Base-by-base conservation (phyloP, 2,113 vertebrate species). In the Orthonyx spaldingii region DNA sequence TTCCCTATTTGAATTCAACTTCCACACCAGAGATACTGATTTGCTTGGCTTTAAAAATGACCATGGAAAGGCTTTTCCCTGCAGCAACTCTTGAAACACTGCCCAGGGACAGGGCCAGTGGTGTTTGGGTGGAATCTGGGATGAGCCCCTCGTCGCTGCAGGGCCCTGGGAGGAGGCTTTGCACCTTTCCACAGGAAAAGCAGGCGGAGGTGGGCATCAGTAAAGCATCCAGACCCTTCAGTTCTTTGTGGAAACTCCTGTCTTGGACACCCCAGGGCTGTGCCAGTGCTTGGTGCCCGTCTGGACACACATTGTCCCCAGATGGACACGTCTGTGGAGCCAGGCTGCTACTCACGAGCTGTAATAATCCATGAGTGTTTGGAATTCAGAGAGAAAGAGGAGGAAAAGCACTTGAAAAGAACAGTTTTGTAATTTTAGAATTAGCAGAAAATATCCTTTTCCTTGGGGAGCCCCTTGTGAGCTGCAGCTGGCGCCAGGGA, bases 361-460 rank as follows among this genome's bases (percentile, higher is more conserved):
- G 63, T 2, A 28, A 35, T 9, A 10, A 84, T 6, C 46, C 11
- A 8, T 0, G 0, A 20, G 13, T 1, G 22, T 1, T 32, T 28
- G 11, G 28, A 46, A 39, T 55, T 46, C 1, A 32, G 42, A 27
- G 63, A 41, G 59, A 18, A 69, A 55, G 26, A 46, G 39, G 16
- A n/a, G 27, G n/a, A 3, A 47, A 50, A 70, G 9, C 1, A 3
- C 15, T 50, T 18, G 18, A 18, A 75, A 63, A 16, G 4, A 26
- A 23, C 16, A 8, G 33, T 23, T 66, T 33, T 28, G 21, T 30
- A 21, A 50, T 18, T 44, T 21, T 10, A 57, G 61, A 27, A 80
- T 24, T 2, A 41, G 23, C 47, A 86, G 18, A 23, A 52, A 44
- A 20, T 0, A 2, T 16, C 10, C 33, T 68, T 82, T 49, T 37